A percentile compares a stretch with the other conserved stretches of the same genome.
phyloP scores from a whole-genome alignment of 2,797 vertebrate genomes.

The Todus mexicanus region DNA sequence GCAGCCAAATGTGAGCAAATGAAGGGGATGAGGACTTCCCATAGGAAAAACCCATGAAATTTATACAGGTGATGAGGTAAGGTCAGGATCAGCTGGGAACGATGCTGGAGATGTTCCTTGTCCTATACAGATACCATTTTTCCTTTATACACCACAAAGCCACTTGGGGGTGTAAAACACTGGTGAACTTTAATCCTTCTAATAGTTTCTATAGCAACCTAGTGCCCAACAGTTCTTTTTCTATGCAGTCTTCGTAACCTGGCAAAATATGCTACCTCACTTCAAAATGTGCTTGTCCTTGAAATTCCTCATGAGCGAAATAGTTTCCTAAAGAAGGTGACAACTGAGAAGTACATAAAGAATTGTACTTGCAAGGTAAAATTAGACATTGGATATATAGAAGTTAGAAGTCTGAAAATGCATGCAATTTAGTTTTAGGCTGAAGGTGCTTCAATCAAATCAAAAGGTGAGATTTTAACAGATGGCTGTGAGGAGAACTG shows the following conservation, averaged over 20 bases:
- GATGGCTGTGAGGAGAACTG: background rate
- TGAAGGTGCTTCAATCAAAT: background rate
- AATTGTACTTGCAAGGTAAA: background rate
- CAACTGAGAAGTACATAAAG: background rate
- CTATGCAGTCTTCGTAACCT: background rate
- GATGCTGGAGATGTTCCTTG: background rate
- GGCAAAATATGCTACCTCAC: background rate
- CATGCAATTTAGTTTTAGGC: background rate
- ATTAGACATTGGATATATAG: background rate
- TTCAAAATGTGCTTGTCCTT: background rate
- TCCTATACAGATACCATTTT: background rate
- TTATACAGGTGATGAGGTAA: background rate
- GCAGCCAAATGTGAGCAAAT: background rate
- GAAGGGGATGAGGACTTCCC: background rate
- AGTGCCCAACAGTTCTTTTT: background rate
- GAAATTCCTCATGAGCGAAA: background rate
- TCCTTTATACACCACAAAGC: background rate
- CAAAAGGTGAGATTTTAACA: background rate
- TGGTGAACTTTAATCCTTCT: background rate
- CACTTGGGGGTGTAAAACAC: background rate
- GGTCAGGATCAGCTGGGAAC: background rate
- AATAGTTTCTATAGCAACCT: background rate
- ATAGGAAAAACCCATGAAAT: background rate
- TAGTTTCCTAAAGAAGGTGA: background rate
- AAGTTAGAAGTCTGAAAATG: background rate